Evolutionary conservation across 2,888 invertebrate species (phyloP).

Genomic region (Dasysyrphus tricinctus): DNA sequence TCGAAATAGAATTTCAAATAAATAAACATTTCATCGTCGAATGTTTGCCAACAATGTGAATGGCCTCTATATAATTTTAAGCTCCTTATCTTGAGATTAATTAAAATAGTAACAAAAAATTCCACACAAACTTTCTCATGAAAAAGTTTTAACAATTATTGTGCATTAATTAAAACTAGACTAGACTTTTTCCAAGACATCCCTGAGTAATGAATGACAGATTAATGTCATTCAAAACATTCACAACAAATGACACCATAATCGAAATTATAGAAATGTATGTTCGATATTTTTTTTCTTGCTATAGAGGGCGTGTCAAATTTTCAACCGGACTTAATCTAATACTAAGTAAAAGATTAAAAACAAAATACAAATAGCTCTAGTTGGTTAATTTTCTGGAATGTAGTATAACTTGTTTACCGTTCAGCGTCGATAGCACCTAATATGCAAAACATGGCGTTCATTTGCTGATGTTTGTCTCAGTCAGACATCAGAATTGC

Average conservation of each 20-base stretch:
- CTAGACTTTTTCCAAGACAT: neutral
- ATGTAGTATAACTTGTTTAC: conserved; percentile 66
- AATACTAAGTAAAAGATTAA: conserved; percentile 17
- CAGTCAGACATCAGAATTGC: conserved; percentile 12
- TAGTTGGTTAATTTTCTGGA: conserved; percentile 41
- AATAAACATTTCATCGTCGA: neutral
- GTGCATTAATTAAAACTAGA: neutral
- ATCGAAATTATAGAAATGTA: conserved; percentile 12
- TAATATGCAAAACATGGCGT: conserved; percentile 43
- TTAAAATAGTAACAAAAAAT: neutral
- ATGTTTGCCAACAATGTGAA: neutral
- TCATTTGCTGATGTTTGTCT: conserved; percentile 1
- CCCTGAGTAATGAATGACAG: neutral
- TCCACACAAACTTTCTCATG: neutral
- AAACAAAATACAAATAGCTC: neutral
- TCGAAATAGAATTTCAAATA: neutral
- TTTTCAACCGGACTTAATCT: conserved; percentile 32
- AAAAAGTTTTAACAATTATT: neutral
- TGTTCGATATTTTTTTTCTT: neutral
- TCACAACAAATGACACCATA: conserved; percentile 8
- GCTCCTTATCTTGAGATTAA: neutral
- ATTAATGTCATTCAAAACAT: neutral
- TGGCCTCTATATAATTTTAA: neutral
- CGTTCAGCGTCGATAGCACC: conserved; percentile 24
- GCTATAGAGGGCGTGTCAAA: conserved; percentile 32